These are phyloP conservation scores for Psylliodes chrysocephalus DNA, from an alignment of 2,888 invertebrate species.

Conservation along the genomic window DNA sequence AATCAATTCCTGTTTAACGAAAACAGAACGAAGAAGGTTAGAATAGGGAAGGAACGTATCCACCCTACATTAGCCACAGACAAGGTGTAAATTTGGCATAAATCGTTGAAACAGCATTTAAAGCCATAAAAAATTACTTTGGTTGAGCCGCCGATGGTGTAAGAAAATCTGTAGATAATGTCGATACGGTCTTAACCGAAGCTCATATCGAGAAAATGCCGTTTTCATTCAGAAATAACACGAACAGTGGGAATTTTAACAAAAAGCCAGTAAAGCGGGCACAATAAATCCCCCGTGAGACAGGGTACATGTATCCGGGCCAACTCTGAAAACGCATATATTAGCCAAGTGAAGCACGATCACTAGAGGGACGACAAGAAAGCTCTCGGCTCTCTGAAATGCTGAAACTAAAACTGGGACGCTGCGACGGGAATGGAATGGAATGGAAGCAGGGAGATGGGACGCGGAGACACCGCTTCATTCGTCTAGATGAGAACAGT, in stretches of 20 bases:
- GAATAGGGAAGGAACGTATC: not conserved
- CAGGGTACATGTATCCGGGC: conserved; percentile 58
- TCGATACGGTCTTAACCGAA: conserved; percentile 43
- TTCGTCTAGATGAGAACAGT: conserved; percentile 30
- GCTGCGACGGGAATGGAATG: conserved; percentile 22
- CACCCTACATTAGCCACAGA: not conserved
- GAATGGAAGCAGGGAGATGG: conserved; percentile 5
- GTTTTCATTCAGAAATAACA: conserved; percentile 53
- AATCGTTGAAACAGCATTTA: conserved; percentile 27
- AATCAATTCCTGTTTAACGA: conserved; percentile 7
- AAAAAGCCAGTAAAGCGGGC: conserved; percentile 56
- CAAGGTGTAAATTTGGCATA: conserved; percentile 19
- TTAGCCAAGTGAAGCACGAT: conserved; percentile 50
- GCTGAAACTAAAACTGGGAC: conserved; percentile 32
- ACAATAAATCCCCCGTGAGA: conserved; percentile 56
- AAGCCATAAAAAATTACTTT: conserved; percentile 37
- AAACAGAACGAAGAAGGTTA: not conserved
- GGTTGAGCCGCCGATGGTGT: conserved; percentile 42
- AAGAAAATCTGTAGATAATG: conserved; percentile 42
- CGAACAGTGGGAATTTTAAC: conserved; percentile 56
- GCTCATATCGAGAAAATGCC: conserved; percentile 47
- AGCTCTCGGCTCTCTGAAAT: conserved; percentile 21
- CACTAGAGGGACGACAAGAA: conserved; percentile 39
- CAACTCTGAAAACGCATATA: conserved; percentile 57
- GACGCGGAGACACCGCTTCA: conserved; percentile 22